Conservation (phyloP, 2,797 vertebrate genomes). For the Argentina silus region DNA sequence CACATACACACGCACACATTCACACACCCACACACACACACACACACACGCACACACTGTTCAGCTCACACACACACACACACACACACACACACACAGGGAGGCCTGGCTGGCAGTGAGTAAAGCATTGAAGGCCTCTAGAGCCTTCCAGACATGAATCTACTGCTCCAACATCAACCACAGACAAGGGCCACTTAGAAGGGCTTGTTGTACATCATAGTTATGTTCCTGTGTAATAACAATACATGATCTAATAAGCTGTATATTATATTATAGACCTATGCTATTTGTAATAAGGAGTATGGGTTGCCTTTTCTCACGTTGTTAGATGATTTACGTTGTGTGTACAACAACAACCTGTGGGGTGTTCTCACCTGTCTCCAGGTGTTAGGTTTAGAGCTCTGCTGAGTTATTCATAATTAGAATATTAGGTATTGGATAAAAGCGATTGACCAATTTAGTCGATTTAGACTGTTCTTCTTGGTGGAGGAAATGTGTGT, state of each 20-base stretch:
- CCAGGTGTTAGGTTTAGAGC: constrained; percentile 45
- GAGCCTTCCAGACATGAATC: constrained; percentile 47
- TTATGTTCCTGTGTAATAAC: constrained; percentile 33
- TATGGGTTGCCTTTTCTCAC: constrained; percentile 24
- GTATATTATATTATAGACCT: constrained; percentile 36
- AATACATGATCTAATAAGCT: constrained; percentile 34
- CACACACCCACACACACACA: no score
- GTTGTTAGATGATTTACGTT: constrained; percentile 36
- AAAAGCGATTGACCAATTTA: constrained; percentile 37
- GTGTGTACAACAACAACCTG: constrained; percentile 17
- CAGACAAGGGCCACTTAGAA: constrained; percentile 35
- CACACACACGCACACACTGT: no score
- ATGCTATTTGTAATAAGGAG: constrained; percentile 38
- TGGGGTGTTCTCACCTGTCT: constrained; percentile 40
- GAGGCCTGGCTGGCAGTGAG: constrained; percentile 58
- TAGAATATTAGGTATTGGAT: constrained; percentile 42
- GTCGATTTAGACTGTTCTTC: constrained; percentile 48
- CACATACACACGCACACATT: no score
- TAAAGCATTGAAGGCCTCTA: constrained; percentile 56
- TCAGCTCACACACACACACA: no score
- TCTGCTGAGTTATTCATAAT: constrained; percentile 59
- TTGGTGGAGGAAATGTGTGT: constrained; percentile 56
- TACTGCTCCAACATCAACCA: constrained; percentile 48
- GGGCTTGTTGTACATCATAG: constrained; percentile 14
- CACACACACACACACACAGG: constrained; percentile 18